Evolutionary conservation across 2,888 invertebrate species (phyloP).

Genomic region (Heliconius sara): DNA sequence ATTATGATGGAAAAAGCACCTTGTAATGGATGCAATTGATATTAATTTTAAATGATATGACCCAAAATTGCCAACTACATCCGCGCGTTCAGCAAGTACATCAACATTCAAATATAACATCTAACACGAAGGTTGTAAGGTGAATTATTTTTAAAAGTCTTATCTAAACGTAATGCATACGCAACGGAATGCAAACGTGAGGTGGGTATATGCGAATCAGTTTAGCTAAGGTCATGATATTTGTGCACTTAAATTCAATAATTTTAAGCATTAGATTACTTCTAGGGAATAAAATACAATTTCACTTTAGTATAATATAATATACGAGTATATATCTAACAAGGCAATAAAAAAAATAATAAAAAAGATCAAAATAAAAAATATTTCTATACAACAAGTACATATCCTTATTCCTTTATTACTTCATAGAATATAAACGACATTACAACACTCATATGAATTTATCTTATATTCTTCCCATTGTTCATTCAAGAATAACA

Average conservation of each 20-base stretch:
- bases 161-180: conserved; percentile 47
- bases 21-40: conserved; percentile 43
- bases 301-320: conserved; percentile 3
- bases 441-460: background rate
- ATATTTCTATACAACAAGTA: background rate
- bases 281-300: background rate
- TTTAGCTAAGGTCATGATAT: conserved; percentile 61
- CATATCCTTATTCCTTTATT: background rate
- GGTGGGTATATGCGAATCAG: conserved; percentile 52
- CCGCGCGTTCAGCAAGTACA: conserved; percentile 33
- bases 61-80: conserved; percentile 43
- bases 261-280: conserved; percentile 21
- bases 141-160: conserved; percentile 42
- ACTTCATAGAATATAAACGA: background rate
- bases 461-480: background rate
- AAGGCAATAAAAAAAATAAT: background rate
- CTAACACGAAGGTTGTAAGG: conserved; percentile 45
- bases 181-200: conserved; percentile 52
- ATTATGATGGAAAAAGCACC: conserved; percentile 45
- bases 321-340: background rate
- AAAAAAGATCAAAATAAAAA: background rate
- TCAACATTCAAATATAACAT: conserved; percentile 44
- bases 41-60: conserved; percentile 45
- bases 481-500: conserved; percentile 27
- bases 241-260: conserved; percentile 43